phyloP scores from a whole-genome alignment of 2,888 invertebrate species.

The Patella pellucida region DNA sequence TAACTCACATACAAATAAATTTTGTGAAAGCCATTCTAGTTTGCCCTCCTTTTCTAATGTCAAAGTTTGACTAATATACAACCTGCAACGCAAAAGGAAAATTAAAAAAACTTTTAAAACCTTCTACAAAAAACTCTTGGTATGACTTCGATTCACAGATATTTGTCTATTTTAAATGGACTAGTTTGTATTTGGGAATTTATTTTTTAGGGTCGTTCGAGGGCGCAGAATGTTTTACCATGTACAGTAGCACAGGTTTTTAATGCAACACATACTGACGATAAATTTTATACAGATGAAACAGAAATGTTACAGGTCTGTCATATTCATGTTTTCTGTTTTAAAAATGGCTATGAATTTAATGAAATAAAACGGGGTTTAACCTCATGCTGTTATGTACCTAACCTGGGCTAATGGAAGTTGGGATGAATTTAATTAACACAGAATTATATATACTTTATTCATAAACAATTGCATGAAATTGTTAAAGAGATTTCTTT shows the following conservation, averaged over 20 bases:
- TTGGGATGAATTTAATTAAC: too few species aligned
- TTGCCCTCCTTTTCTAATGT: too few species aligned
- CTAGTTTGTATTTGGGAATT: slow-evolving; percentile 12
- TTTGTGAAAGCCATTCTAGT: too few species aligned
- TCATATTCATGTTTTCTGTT: too few species aligned
- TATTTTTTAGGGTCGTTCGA: slow-evolving; percentile 39
- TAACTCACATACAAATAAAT: too few species aligned
- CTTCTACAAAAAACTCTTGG: background rate
- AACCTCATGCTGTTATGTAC: too few species aligned
- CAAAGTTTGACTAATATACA: too few species aligned
- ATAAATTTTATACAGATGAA: slow-evolving; percentile 61
- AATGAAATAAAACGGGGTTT: too few species aligned
- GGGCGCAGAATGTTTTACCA: slow-evolving; percentile 59
- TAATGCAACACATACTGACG: slow-evolving; percentile 57
- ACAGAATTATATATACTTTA: too few species aligned
- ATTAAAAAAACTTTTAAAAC: background rate
- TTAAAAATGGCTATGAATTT: too few species aligned
- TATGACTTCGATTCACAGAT: background rate
- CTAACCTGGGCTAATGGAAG: too few species aligned
- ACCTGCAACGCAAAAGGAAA: background rate
- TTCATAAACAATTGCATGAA: background rate
- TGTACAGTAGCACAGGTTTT: slow-evolving; percentile 63
- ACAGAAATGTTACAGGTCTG: slow-evolving; percentile 59
- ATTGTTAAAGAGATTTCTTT: background rate
- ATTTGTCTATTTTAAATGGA: background rate